Base-by-base conservation (phyloP, 2,113 vertebrate genomes). In the Corydoras sp. region DNA sequence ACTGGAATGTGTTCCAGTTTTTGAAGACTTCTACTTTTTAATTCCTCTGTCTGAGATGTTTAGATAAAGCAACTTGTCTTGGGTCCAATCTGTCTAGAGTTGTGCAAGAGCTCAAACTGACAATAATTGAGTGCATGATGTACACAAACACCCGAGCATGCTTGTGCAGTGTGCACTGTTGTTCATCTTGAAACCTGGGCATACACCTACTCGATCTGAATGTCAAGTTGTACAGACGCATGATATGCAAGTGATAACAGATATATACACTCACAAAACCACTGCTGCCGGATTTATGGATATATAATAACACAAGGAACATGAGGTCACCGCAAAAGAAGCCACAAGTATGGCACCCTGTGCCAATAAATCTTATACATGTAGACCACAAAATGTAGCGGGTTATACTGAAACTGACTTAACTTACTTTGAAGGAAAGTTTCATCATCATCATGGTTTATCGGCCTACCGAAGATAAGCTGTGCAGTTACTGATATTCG, bases 11-110 rank as follows among this genome's bases (percentile, higher is more conserved):
- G 35, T 43, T 43, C 35, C 35, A 43, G 35, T 43, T 43, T 43
- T 43, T 8, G 35, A 43, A 43, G 35, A 43, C 35, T 43, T 43
- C 35, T 43, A 43, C 35, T 43, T 43, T 53, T 53, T 53, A 53
- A 12, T 14, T 53, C 13, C 13, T 53, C 51, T 53, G 51, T 56
- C 54, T 56, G 12, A 13, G 6, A 56, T 14, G 14, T 56, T 7
- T 56, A n/a, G 54, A 56, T 56, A 14, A 56, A 14, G 54, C 54
- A n/a, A 56, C 54, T 56, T 56, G 54, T 56, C 54, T 56, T 56
- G 54, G 54, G n/a, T 56, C 54, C 54, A 56, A 56, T 56, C 54
- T 56, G 54, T 56, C 54, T 56, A n/a, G 13, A 13, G 54, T 15
- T 56, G 54, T 56, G 10, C 51, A 53, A 53, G 1, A 10, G 13